These are phyloP conservation scores for Axea sp. DNA, from an alignment of 2,888 invertebrate species.

Conservation along the genomic window DNA sequence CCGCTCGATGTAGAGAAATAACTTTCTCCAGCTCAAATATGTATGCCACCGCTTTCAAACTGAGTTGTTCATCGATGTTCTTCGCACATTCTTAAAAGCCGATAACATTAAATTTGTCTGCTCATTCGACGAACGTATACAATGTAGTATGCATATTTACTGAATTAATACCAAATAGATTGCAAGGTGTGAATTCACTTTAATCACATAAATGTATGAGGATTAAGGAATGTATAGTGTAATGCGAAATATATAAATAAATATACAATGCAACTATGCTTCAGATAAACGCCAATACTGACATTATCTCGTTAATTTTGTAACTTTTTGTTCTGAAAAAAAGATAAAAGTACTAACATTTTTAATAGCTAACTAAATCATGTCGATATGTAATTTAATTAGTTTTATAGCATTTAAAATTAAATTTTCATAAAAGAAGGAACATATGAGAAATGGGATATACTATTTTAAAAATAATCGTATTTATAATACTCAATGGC, in stretches of 20 bases:
- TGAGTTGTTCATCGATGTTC: slow-evolving; percentile 56
- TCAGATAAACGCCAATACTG: no score
- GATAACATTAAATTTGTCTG: slow-evolving; percentile 26
- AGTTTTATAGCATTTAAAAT: no score
- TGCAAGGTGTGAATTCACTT: slow-evolving; percentile 16
- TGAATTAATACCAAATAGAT: slow-evolving; percentile 22
- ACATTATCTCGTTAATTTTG: not conserved
- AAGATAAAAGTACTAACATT: no score
- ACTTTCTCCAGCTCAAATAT: slow-evolving; percentile 75
- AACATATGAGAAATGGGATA: no score
- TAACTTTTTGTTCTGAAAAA: no score
- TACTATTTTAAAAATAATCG: no score
- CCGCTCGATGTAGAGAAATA: slow-evolving; percentile 46
- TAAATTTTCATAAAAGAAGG: no score
- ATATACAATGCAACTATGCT: no score
- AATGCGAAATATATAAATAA: slow-evolving; percentile 15
- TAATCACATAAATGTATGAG: slow-evolving; percentile 3
- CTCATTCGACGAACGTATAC: slow-evolving; percentile 6
- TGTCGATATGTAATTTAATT: no score
- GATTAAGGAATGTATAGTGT: slow-evolving; percentile 4
- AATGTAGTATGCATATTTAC: slow-evolving; percentile 21
- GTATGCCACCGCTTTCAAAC: slow-evolving; percentile 69
- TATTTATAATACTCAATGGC: no score
- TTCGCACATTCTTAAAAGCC: slow-evolving; percentile 59
- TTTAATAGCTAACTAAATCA: no score